Base-by-base conservation (phyloP, 2,888 invertebrate genomes). In the Trissolcus brochymenae region DNA sequence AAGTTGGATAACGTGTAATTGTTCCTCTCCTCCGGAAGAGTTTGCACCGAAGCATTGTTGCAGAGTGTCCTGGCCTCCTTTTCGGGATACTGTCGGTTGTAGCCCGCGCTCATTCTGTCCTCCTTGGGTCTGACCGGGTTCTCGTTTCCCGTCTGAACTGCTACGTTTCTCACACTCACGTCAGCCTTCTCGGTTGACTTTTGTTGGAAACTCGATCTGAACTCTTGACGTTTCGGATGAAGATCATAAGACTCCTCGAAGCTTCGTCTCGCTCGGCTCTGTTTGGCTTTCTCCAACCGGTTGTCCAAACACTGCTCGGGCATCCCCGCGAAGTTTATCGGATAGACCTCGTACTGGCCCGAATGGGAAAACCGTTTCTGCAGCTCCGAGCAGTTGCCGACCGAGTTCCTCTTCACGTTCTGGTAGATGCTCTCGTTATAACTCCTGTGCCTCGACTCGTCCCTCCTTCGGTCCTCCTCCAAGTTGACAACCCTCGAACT, bases 41-140 rank as follows among this genome's bases (percentile, higher is more conserved):
- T 79, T 46, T 86, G 84, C 0, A 84, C 83, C 1, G 82, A 83
- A 7, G 71, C 85, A 55, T 82, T 83, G 21, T 67, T 82, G 11
- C 72, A 82, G 6, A 74, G 50, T n/a, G 74, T 76, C 49, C 35
- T 79, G 3, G 76, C 62, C 73, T 68, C 73, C 13, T 61, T 72
- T 19, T 64, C 62, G 7, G 78, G 75, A 46, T 80, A 68, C 7
- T 79, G 66, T 14, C 73, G 67, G n/a, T 64, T 59, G 62, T 72
- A 64, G 55, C 75, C 68, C 14, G 54, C 41, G 21, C 59, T 65
- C 9, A 25, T 43, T 49, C 55, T 68, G 40, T 77, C 77, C 17
- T 77, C 66, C 25, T 66, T 73, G 4, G 60, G 46, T 0, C 17
- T 17, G 4, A 11, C 14, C 21, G 56, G 14, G 1, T 68, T 55